A percentile compares a stretch with the other conserved stretches of the same genome.
Conservation (phyloP, 53 echinoderm and acorn worm species). For the Actinopyga echinites region DNA sequence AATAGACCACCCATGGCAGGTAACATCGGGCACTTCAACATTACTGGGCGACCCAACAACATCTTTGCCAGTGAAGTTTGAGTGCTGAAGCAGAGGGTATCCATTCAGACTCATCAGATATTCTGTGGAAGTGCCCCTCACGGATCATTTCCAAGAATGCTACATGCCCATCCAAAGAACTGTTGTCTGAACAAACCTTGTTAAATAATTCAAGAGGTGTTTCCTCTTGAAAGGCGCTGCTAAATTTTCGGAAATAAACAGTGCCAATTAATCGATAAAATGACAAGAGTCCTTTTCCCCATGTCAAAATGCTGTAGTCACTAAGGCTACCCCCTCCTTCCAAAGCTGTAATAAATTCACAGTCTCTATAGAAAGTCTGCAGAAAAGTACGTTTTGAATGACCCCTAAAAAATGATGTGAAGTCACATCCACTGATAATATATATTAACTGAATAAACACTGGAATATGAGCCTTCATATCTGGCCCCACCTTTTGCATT, state of each 20-base stretch:
- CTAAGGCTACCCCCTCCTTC: background rate
- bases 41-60: slow-evolving; percentile 58
- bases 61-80: slow-evolving; percentile 55
- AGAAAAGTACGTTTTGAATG: background rate
- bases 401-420: no score
- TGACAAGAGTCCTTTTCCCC: background rate
- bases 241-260: background rate
- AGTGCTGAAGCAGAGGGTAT: slow-evolving; percentile 54
- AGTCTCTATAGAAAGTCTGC: background rate
- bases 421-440: background rate
- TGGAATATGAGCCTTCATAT: background rate
- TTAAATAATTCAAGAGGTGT: background rate
- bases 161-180: background rate
- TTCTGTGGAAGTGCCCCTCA: background rate
- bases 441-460: background rate
- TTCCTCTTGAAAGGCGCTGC: background rate
- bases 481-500: background rate
- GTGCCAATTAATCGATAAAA: background rate
- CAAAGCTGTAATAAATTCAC: background rate
- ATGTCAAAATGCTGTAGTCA: background rate
- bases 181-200: background rate
- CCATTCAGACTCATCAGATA: slow-evolving; percentile 48
- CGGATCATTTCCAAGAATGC: background rate
- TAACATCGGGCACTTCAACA: slow-evolving; percentile 31
- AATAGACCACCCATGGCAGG: slow-evolving; percentile 34